Base-by-base conservation (phyloP, 2,888 invertebrate genomes). In the Diaprepes abbreviatus region DNA sequence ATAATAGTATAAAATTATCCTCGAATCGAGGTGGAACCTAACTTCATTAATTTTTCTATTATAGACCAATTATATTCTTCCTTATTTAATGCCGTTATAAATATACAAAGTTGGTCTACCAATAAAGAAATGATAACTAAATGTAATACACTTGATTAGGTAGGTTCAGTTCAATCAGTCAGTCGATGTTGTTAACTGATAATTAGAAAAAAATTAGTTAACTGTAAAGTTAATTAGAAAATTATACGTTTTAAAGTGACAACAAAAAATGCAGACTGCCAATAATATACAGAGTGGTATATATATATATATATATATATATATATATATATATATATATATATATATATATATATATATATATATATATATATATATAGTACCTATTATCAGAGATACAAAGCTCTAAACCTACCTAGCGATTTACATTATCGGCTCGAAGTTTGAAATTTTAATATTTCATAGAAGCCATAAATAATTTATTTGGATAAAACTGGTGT, bases 71-170 rank as follows among this genome's bases (percentile, higher is more conserved):
- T 17, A 21, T 19, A 2, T 40, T 45, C 10, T 21, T 45, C 12
- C 12, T 17, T 40, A 16, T 24, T 45, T 45, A 24, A 24, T 45
- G 24, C 45, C 45, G 45, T 45, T 45, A 45, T 45, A 9, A 45
- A 45, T 24, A 12, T 45, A 45, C 24, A 12, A 45, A 45, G 45
- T 12, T 12, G 45, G 21, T 45, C 12, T 9, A 9, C 24, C 45
- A 40, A 45, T 6, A 21, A n/a, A 45, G 21, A 45, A 21, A 5
- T 45, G 10, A 4, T 9, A 14, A 7, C 36, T 14, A 3, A 2
- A 36, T 12, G 2, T 4, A 2, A 36, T n/a, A 5, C 19, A 9
- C 24, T 24, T 45, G 6, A 24, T 24, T 24, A 45, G n/a, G 12
- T 21, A 21, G n/a, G 10, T 45, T 24, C 6, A 24, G 24, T 7